Percentiles rank a stretch among this genome's conserved stretches.
These are phyloP conservation scores for Semotilus atromaculatus DNA, from an alignment of 2,797 vertebrate genomes.

Conservation along the genomic window DNA sequence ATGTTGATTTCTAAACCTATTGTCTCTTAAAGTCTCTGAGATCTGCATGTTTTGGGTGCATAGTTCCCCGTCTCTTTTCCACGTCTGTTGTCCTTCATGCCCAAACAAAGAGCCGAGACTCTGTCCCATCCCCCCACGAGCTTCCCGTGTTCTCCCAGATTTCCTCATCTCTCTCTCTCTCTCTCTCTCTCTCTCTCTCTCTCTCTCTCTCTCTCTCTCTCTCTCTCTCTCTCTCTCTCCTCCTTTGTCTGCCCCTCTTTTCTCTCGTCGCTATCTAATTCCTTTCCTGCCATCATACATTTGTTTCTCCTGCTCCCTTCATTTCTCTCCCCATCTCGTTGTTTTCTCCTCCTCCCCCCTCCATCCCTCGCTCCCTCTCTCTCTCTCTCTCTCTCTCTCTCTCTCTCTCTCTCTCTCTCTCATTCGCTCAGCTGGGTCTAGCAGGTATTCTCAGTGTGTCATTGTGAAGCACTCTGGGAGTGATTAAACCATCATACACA, in stretches of 20 bases:
- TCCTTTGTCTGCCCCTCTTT: slow-evolving; percentile 37
- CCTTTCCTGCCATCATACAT: slow-evolving; percentile 41
- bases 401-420: slow-evolving; percentile 7
- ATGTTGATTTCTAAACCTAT: not conserved
- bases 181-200: slow-evolving; percentile 46
- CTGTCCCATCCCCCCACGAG: slow-evolving; percentile 47
- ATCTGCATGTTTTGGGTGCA: not conserved
- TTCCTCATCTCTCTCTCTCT: slow-evolving; percentile 51
- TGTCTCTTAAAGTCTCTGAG: not conserved
- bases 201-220: slow-evolving; percentile 47
- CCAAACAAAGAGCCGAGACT: slow-evolving; percentile 69
- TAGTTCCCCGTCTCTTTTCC: not conserved
- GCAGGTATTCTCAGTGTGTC: slow-evolving; percentile 60
- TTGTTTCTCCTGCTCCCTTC: slow-evolving; percentile 32
- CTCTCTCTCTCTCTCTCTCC: slow-evolving; percentile 49
- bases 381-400: slow-evolving; percentile 45
- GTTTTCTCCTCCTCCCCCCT: slow-evolving; percentile 62
- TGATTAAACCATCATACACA: slow-evolving; percentile 83
- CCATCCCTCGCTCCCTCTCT: slow-evolving; percentile 46
- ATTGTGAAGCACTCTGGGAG: slow-evolving; percentile 78
- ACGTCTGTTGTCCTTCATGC: slow-evolving; percentile 65
- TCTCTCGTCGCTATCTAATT: slow-evolving; percentile 21
- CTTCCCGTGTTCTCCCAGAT: slow-evolving; percentile 16
- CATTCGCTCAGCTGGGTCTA: slow-evolving; percentile 44
- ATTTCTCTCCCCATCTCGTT: slow-evolving; percentile 67